These are phyloP conservation scores for Himalopsyche kuldschensis DNA, from an alignment of 2,888 invertebrate genomes.

Conservation along the genomic window DNA sequence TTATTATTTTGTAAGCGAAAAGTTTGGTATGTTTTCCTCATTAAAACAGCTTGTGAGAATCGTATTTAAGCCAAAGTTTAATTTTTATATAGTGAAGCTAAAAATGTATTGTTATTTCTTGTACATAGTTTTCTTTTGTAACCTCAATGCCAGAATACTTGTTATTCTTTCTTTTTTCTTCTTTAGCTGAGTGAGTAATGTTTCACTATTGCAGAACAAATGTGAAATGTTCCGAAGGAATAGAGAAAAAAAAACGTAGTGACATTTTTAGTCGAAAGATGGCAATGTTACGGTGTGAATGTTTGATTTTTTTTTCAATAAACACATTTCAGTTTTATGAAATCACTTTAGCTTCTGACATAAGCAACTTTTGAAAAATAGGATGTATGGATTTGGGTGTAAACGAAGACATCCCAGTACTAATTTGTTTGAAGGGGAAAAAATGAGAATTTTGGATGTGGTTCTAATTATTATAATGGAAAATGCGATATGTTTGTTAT, in stretches of 20 bases:
- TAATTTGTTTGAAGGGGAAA: background rate
- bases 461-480: slow-evolving; percentile 13
- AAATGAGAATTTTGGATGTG: slow-evolving; percentile 12
- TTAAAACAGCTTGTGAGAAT: slow-evolving; percentile 1
- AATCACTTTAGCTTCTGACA: background rate
- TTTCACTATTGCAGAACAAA: background rate
- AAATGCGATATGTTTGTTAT: slow-evolving; percentile 35
- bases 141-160: background rate
- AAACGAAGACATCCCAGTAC: background rate
- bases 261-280: background rate
- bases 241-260: background rate
- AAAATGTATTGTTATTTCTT: background rate
- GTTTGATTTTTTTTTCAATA: background rate
- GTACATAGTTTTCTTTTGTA: background rate
- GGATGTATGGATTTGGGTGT: background rate
- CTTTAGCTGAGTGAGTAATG: background rate
- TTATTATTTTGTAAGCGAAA: background rate
- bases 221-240: background rate
- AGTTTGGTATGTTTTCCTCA: background rate
- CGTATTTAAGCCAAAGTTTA: background rate
- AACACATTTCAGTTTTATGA: slow-evolving; percentile 1
- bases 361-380: background rate
- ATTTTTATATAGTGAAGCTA: background rate
- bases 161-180: background rate
- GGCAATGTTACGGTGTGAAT: background rate